A percentile compares a stretch with the other conserved stretches of the same genome.
Conservation (phyloP, 2,113 vertebrate genomes). For the Salvelinus namaycush region DNA sequence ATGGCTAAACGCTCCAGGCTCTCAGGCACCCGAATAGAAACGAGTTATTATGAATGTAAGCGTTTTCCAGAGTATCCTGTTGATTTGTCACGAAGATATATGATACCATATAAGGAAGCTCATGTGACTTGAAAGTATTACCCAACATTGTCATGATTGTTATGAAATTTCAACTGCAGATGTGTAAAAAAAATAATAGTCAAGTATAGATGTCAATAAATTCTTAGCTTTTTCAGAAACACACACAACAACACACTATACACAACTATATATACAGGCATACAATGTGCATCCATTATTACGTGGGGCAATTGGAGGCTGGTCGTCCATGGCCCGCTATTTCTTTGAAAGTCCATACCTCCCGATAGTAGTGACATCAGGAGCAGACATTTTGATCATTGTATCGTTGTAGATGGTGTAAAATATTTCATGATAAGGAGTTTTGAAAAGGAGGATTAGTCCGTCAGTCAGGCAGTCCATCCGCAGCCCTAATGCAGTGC, state of each 20-base stretch:
- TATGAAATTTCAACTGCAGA: conserved; percentile 24
- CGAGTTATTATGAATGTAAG: not conserved
- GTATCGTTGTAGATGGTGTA: not conserved
- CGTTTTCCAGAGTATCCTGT: conserved; percentile 39
- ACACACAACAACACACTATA: conserved; percentile 36
- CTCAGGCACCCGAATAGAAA: conserved; percentile 26
- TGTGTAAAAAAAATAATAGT: conserved; percentile 32
- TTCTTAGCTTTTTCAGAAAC: conserved; percentile 52
- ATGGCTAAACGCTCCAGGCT: conserved; percentile 39
- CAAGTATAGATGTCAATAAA: conserved; percentile 70
- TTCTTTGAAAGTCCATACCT: conserved; percentile 40
- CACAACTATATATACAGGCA: conserved; percentile 41
- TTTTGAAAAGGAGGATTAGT: not conserved
- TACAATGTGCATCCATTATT: not conserved
- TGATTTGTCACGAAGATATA: conserved; percentile 8
- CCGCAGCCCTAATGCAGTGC: not conserved
- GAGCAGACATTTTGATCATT: conserved; percentile 33
- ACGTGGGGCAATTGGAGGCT: not conserved
- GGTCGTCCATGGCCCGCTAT: not conserved
- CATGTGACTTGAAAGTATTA: not conserved
- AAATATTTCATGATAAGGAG: not conserved
- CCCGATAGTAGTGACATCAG: not conserved
- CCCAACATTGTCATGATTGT: not conserved
- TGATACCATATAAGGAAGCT: conserved; percentile 17
- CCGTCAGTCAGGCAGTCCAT: not conserved